Evolutionary conservation across 2,113 vertebrate genomes (phyloP), one percentile per base, ranked within the genome.

Genomic region (Amphiprion ocellaris): DNA sequence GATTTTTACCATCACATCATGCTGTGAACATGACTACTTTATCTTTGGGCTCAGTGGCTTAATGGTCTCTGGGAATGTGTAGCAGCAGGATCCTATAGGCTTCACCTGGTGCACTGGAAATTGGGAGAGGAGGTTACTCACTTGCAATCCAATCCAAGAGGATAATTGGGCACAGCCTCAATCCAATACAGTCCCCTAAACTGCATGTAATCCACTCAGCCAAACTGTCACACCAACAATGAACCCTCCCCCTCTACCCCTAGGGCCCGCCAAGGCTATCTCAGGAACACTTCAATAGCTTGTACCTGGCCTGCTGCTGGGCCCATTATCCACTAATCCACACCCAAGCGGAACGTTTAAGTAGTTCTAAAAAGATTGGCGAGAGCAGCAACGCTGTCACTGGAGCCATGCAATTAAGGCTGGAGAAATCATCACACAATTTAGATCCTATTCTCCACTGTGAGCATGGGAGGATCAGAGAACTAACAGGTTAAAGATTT

Each of bases 141-240:
- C 83, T 89, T 84, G 88, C 90, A 92, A 89, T 92, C 89, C 90
- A 91, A 91, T 92, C 84, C 81, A 79, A 85, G 41, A 78, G 83
- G 85, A 94, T 94, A 94, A 94, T 90, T 93, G 91, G 89, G 77
- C 81, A 84, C 74, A 78, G 87, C 87, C 87, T 80, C 80, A 92
- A 94, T 93, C 90, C 90, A 94, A 92, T 93, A 72, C 89, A 91
- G 86, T 90, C 80, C 70, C 85, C 82, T 93, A 89, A 94, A 95
- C 91, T 92, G 91, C 89, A 91, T 93, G 92, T 95, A 95, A 95
- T 95, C 93, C 93, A 94, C 92, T 95, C 92, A 94, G 81, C 80
- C 81, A 83, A 90, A 88, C 87, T 92, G 94, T 92, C 91, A 93
- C 89, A 90, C 69, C 76, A 89, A 92, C 93, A 94, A 91, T 90